A percentile compares a stretch with the other conserved stretches of the same genome.
Evolutionary conservation across 1,140 invertebrate species (phyloP).

Genomic region (Drosophila repleta): DNA sequence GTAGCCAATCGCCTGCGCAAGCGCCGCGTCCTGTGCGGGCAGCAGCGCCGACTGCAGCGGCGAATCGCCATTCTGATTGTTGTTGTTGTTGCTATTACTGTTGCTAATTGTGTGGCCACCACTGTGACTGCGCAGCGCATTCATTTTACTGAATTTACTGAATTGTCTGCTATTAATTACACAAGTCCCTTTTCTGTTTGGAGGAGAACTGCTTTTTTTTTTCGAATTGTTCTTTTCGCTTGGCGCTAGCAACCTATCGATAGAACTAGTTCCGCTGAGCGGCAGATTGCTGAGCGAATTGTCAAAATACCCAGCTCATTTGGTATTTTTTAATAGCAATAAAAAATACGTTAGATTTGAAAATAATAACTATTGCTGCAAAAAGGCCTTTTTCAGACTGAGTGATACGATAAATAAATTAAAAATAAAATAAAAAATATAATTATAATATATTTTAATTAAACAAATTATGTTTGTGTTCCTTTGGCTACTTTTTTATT

Average conservation of each 20-base stretch:
- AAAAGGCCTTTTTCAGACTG: too few relatives aligned
- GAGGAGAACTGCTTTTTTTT: conserved; percentile 15
- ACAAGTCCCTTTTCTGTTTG: background rate
- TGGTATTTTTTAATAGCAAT: background rate
- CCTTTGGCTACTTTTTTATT: too few relatives aligned
- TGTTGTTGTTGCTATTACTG: conserved; percentile 34
- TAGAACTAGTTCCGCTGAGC: conserved; percentile 34
- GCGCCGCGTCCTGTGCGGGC: conserved; percentile 49
- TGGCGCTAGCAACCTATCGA: conserved; percentile 25
- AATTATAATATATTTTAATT: too few relatives aligned
- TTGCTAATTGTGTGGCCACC: conserved; percentile 33
- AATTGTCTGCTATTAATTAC: background rate
- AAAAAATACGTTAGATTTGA: background rate
- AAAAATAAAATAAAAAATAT: background rate
- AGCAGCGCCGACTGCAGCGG: conserved; percentile 14
- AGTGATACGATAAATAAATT: too few relatives aligned
- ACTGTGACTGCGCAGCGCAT: conserved; percentile 22
- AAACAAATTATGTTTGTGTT: too few relatives aligned
- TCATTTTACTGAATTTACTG: conserved; percentile 2
- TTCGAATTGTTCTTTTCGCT: conserved; percentile 35
- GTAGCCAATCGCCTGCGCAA: conserved; percentile 65
- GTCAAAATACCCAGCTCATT: background rate
- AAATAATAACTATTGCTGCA: too few relatives aligned
- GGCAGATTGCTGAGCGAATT: background rate
- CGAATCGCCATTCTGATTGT: conserved; percentile 50